Conservation (phyloP, 2,797 vertebrate genomes). For the Phalloptychus januarius region DNA sequence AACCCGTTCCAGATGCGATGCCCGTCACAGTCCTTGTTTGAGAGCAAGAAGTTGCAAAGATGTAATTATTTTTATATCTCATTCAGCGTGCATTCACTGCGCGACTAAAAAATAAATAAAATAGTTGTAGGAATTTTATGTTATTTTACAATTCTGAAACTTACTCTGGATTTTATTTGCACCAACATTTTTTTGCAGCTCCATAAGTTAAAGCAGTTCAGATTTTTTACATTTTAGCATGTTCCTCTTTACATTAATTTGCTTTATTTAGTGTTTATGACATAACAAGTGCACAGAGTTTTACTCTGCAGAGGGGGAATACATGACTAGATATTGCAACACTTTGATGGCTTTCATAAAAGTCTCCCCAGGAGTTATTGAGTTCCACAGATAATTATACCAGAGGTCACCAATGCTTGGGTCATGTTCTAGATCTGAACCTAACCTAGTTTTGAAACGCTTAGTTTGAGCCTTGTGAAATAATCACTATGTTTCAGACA, state of each 20-base stretch:
- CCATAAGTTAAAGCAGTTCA: neutral
- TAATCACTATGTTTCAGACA: neutral
- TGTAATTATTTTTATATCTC: conserved; percentile 11
- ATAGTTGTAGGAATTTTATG: conserved; percentile 19
- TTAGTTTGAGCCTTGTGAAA: neutral
- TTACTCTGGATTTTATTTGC: conserved; percentile 16
- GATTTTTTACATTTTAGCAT: neutral
- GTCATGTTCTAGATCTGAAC: neutral
- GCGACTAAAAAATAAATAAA: conserved; percentile 11
- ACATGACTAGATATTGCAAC: neutral
- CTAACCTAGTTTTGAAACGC: too few species aligned
- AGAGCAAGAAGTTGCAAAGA: conserved; percentile 27
- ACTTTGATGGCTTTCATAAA: neutral
- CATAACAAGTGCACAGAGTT: neutral
- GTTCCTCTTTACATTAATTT: neutral
- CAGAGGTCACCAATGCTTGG: neutral
- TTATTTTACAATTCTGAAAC: conserved; percentile 24
- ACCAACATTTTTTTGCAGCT: neutral
- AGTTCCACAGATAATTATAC: neutral
- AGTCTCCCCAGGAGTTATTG: neutral
- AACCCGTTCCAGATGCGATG: conserved; percentile 66
- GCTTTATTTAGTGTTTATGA: neutral
- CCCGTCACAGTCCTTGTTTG: conserved; percentile 25
- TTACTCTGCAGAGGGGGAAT: neutral
- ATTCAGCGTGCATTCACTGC: conserved; percentile 11